Percentiles rank a stretch among this genome's conserved stretches.
Conservation (phyloP, 2,888 invertebrate species). For the Craniophora ligustri region DNA sequence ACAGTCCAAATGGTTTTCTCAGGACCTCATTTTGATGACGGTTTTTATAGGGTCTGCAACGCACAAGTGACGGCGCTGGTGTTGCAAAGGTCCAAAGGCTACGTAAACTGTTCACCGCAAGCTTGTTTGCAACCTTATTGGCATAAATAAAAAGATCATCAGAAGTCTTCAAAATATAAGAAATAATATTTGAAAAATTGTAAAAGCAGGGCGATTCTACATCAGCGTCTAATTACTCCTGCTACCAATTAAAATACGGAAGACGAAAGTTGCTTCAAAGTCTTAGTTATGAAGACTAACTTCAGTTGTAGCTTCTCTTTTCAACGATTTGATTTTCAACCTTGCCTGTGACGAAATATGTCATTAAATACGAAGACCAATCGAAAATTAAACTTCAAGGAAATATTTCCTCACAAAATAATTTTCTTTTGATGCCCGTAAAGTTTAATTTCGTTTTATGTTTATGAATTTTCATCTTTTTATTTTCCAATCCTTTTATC, state of each 20-base stretch:
- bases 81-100: no score
- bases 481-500: constrained; percentile 31
- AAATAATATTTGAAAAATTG: no score
- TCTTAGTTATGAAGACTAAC: background rate
- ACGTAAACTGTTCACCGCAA: no score
- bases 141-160: no score
- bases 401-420: constrained; percentile 57
- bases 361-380: constrained; percentile 55
- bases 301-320: constrained; percentile 1
- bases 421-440: constrained; percentile 42
- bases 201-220: no score
- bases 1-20: no score
- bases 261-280: constrained; percentile 2
- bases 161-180: no score
- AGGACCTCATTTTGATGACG: no score
- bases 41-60: no score
- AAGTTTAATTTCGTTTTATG: constrained; percentile 52
- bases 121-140: no score
- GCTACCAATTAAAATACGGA: constrained; percentile 7
- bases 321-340: constrained; percentile 5
- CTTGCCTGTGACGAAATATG: constrained; percentile 43
- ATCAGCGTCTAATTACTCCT: no score
- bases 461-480: constrained; percentile 19
- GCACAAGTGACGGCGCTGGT: no score
- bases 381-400: constrained; percentile 66